Evolutionary conservation across 2,797 vertebrate genomes (phyloP), one percentile per base, ranked within the genome.

Genomic region (Limnodromus scolopaceus): DNA sequence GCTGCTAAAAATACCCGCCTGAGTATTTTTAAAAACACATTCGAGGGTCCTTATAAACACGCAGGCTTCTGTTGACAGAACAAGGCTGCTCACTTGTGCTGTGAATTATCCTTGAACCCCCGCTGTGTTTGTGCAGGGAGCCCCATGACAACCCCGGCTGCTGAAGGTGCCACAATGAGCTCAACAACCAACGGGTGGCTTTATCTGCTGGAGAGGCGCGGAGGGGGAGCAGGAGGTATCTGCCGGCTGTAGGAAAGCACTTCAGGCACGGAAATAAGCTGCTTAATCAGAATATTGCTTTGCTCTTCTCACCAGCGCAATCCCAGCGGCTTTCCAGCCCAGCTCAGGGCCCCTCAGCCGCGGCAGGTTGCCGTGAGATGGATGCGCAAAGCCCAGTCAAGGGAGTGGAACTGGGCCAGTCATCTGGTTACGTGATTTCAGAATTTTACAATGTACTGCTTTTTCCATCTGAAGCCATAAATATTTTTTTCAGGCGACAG

Each of bases 21-120:
- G 4, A 70, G 43, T 84, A 66, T 13, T 84, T 84, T 65, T 63
- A 75, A 97, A 97, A 96, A 87, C 53, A 87, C 38, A 1, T 65
- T 85, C 2, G 17, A 91, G 95, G 78, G 91, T 48, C 78, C 92
- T 81, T 46, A 57, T 80, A 87, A 82, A 83, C 81, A 95, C 68
- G 23, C 32, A 7, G 89, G 1, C 25, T 66, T n/a, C 17, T 94
- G 91, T 75, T 74, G 77, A 94, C 81, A 48, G 95, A 93, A 83
- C 71, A 78, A 81, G 94, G 20, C 83, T 8, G 17, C 86, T 87
- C 83, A 38, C 93, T 93, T 70, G 25, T 48, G 81, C 88, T 23
- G n/a, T 28, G 78, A 91, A 77, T 96, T 89, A 92, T 96, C 92
- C 95, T 91, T 91, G 95, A 96, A 97, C 96, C 94, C 64, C 53